These are phyloP conservation scores for Apostichopus parvimensis DNA, from an alignment of 35 echinoderm and acorn worm genomes.

Conservation along the genomic window DNA sequence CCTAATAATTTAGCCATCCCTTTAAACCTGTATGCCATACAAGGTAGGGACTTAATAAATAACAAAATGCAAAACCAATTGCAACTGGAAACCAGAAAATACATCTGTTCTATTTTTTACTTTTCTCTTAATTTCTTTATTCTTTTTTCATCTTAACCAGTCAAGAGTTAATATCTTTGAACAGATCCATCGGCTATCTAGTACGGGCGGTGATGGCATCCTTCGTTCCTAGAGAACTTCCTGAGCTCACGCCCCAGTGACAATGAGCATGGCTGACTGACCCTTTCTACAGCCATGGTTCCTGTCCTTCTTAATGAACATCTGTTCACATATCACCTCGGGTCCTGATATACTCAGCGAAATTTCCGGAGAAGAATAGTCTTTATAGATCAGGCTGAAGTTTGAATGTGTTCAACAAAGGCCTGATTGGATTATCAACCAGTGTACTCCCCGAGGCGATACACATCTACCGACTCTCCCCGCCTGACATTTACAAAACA, in stretches of 20 bases:
- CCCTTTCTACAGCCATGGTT: constrained; percentile 30
- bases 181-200: not conserved
- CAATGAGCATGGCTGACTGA: constrained; percentile 1
- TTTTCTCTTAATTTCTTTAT: not conserved
- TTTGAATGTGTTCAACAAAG: constrained; percentile 1
- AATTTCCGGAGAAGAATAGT: not conserved
- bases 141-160: too few relatives aligned
- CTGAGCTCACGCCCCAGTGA: constrained; percentile 27
- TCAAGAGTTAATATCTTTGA: not conserved
- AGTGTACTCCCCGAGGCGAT: not conserved
- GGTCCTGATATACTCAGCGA: not conserved
- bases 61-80: too few relatives aligned
- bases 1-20: too few relatives aligned
- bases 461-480: not conserved
- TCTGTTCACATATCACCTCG: constrained; percentile 40
- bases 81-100: not conserved
- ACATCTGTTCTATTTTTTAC: not conserved
- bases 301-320: constrained; percentile 29
- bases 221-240: not conserved
- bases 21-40: too few relatives aligned
- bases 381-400: not conserved
- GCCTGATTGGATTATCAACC: not conserved
- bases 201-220: not conserved
- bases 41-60: too few relatives aligned
- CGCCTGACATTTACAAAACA: not conserved